Conservation (phyloP, 1,140 invertebrate species). For the Camponotus pennsylvanicus region DNA sequence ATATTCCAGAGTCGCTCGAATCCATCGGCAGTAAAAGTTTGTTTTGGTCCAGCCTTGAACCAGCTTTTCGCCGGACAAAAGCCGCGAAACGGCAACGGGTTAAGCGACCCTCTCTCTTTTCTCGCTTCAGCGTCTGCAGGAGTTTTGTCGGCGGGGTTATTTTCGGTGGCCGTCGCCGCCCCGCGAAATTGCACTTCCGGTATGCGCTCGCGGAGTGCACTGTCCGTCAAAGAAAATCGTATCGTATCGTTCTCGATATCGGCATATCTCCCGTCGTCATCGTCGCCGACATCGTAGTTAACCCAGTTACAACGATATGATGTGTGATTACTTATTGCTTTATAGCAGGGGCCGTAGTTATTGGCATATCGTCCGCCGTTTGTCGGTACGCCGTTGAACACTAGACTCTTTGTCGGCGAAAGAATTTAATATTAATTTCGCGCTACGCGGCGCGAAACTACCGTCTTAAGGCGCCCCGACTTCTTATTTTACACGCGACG, state of each 20-base stretch:
- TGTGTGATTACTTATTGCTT: conserved; percentile 64
- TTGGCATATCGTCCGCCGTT: conserved; percentile 59
- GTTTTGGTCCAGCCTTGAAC: conserved; percentile 30
- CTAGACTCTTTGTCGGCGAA: conserved; percentile 77
- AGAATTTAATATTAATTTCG: conserved; percentile 69
- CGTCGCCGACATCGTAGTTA: conserved; percentile 71
- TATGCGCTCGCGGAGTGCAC: conserved; percentile 25
- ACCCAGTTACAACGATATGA: conserved; percentile 78
- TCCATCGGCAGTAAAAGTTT: conserved; percentile 24
- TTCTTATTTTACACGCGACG: conserved; percentile 26
- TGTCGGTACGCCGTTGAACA: conserved; percentile 64
- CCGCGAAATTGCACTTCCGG: conserved; percentile 54
- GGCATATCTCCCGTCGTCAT: conserved; percentile 60
- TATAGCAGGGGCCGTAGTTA: conserved; percentile 69
- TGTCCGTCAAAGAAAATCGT: background rate
- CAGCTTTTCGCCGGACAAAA: conserved; percentile 41
- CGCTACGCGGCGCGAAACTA: conserved; percentile 35
- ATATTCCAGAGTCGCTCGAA: background rate
- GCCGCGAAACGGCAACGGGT: background rate
- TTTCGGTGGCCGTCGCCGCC: conserved; percentile 33
- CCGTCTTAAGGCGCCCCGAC: conserved; percentile 9
- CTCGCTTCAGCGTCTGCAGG: conserved; percentile 8
- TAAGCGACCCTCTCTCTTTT: conserved; percentile 25
- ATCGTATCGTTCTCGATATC: conserved; percentile 59
- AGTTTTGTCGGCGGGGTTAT: conserved; percentile 42